These are phyloP conservation scores for Drosophila nr. perissopoda DNA, from an alignment of 2,888 invertebrate genomes.

Conservation along the genomic window DNA sequence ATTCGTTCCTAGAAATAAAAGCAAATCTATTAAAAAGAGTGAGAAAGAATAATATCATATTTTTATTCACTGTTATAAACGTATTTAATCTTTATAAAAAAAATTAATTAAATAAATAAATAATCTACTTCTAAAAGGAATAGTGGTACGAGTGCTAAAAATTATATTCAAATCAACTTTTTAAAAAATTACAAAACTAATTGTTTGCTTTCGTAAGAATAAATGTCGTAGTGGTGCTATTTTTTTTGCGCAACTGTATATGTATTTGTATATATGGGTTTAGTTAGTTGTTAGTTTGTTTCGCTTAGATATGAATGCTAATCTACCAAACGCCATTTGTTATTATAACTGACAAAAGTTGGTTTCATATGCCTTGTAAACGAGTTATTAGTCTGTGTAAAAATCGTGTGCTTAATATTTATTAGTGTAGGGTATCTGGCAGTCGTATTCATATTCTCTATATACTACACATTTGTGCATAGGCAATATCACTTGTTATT, in stretches of 20 bases:
- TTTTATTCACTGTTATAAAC: background rate
- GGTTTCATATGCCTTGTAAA: background rate
- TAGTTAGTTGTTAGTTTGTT: background rate
- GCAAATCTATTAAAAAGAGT: no score
- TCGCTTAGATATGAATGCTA: conserved; percentile 19
- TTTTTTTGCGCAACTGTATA: background rate
- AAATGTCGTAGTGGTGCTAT: background rate
- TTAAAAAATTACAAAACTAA: background rate
- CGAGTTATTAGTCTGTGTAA: background rate
- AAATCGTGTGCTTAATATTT: background rate
- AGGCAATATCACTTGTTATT: conserved; percentile 51
- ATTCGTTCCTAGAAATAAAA: background rate
- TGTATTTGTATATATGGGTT: background rate
- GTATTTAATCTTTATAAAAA: background rate
- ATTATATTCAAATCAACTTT: background rate
- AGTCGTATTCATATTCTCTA: background rate
- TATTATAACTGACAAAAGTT: background rate
- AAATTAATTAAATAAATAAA: background rate
- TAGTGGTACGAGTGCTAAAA: background rate
- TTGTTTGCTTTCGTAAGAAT: background rate
- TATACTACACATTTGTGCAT: background rate
- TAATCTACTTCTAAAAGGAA: background rate
- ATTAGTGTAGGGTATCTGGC: conserved; percentile 29
- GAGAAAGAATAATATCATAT: background rate
- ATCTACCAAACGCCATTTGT: conserved; percentile 17